These are phyloP conservation scores for Atractosteus spatula DNA, from an alignment of 2,113 vertebrate species.

Conservation along the genomic window DNA sequence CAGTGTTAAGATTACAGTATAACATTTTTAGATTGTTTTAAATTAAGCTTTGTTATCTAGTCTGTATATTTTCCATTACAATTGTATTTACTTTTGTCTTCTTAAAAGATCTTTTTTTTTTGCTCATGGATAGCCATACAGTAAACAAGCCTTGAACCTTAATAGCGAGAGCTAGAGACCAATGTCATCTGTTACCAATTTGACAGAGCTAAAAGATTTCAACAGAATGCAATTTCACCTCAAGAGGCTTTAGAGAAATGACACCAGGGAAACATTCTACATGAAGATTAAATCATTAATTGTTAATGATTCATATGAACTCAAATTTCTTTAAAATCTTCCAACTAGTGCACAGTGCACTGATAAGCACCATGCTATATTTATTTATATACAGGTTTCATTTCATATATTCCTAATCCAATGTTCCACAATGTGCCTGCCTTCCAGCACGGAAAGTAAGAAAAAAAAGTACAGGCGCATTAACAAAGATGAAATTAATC, in stretches of 20 bases:
- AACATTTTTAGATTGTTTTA: no score
- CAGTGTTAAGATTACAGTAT: no score
- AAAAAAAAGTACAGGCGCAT: background rate
- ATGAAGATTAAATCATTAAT: slow-evolving; percentile 12
- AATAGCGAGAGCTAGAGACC: no score
- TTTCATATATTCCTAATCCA: slow-evolving; percentile 9
- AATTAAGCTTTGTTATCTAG: no score
- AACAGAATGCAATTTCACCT: slow-evolving; percentile 9
- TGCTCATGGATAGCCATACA: no score
- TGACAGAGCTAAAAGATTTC: background rate
- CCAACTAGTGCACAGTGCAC: background rate
- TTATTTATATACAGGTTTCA: background rate
- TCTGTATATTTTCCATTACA: no score
- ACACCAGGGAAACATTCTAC: slow-evolving; percentile 5
- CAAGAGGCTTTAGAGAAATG: slow-evolving; percentile 5
- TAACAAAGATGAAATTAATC: background rate
- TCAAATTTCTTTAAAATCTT: background rate
- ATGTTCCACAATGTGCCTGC: background rate
- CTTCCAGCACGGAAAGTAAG: background rate
- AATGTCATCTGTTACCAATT: background rate
- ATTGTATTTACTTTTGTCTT: no score
- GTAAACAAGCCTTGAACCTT: no score
- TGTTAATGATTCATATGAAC: slow-evolving; percentile 7
- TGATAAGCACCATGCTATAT: background rate
- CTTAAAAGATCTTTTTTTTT: no score